Evolutionary conservation across 37 sponge, comb jelly and placozoan genomes (phyloP).

Genomic region (Theonella swinhoei): DNA sequence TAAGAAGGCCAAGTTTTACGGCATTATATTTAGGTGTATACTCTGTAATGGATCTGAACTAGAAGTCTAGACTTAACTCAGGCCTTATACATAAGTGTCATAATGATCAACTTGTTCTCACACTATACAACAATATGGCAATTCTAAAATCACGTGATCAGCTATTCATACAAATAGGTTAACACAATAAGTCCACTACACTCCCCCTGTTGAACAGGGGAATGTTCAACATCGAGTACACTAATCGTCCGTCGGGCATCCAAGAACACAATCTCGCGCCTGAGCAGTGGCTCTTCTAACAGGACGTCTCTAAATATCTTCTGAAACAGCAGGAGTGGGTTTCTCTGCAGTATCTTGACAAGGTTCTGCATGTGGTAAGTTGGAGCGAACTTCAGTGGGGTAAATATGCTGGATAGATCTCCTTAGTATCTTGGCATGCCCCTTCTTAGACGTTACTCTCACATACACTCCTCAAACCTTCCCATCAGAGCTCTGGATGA

Average conservation of each 20-base stretch:
- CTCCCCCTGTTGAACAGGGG: constrained; percentile 16
- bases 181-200: constrained; percentile 1
- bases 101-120: too few species aligned
- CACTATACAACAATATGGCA: too few species aligned
- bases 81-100: too few species aligned
- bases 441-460: not conserved
- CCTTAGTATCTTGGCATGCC: not conserved
- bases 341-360: not conserved
- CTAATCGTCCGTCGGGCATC: not conserved
- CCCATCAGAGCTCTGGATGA: not conserved
- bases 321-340: not conserved
- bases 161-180: too few species aligned
- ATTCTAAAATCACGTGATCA: too few species aligned
- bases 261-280: not conserved
- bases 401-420: constrained; percentile 27
- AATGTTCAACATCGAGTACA: not conserved
- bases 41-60: too few species aligned
- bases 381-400: constrained; percentile 11
- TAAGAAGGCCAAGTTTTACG: too few species aligned
- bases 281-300: not conserved
- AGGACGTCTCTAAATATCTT: not conserved
- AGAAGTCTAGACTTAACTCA: too few species aligned
- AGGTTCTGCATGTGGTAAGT: not conserved
- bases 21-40: too few species aligned
- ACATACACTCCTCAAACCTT: not conserved